A percentile compares a stretch with the other conserved stretches of the same genome.
Evolutionary conservation across 2,113 vertebrate genomes (phyloP).

Genomic region (Morone chrysops): DNA sequence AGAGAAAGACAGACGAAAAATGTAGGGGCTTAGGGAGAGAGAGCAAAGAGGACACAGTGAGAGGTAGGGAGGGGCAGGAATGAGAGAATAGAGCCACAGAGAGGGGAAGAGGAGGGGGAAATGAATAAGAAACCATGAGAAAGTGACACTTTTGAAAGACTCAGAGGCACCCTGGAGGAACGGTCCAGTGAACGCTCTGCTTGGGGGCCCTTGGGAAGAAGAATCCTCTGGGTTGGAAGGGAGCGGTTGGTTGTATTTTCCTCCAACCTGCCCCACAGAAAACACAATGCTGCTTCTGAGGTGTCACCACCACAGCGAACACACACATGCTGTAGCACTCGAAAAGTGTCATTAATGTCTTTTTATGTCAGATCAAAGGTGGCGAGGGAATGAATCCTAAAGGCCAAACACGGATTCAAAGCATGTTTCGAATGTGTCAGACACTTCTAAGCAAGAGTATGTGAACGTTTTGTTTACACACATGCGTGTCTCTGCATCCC

Average conservation of each 20-base stretch:
- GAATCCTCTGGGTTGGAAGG: slow-evolving; percentile 4
- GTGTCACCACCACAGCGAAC: neutral
- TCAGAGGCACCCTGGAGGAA: slow-evolving; percentile 10
- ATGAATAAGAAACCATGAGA: slow-evolving; percentile 32
- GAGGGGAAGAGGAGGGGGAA: slow-evolving; percentile 11
- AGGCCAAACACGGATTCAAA: slow-evolving; percentile 34
- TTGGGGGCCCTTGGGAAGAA: slow-evolving; percentile 9
- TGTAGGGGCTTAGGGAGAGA: slow-evolving; percentile 16
- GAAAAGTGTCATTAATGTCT: slow-evolving; percentile 30
- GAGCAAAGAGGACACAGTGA: slow-evolving; percentile 12
- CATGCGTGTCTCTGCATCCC: neutral
- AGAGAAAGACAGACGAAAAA: slow-evolving; percentile 27
- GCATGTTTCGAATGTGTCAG: neutral
- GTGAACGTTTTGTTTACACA: neutral
- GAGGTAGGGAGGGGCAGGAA: slow-evolving; percentile 1
- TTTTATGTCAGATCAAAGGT: slow-evolving; percentile 53
- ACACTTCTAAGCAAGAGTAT: neutral
- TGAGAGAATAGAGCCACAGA: slow-evolving; percentile 11
- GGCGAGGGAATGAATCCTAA: slow-evolving; percentile 3
- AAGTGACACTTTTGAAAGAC: slow-evolving; percentile 54
- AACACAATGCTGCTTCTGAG: neutral
- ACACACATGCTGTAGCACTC: neutral
- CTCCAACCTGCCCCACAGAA: neutral
- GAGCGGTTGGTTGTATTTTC: neutral
- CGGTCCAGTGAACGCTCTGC: slow-evolving; percentile 10